Conservation (phyloP, 1,140 invertebrate species). For the Drosophila pachea region DNA sequence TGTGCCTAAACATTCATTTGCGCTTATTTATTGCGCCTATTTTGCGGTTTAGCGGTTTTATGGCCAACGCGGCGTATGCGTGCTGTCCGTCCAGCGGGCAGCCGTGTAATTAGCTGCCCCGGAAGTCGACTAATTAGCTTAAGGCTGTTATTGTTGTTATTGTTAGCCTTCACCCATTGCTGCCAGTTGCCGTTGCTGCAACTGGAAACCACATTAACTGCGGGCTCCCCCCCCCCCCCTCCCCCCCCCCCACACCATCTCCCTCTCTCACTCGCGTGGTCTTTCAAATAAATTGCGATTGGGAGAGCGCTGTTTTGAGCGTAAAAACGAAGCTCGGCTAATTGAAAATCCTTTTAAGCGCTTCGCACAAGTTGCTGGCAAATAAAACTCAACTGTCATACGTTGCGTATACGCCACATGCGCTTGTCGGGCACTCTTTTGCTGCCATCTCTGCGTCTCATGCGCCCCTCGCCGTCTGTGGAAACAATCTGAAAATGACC, state of each 20-base stretch:
- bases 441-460: not conserved
- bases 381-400: slow-evolving; percentile 58
- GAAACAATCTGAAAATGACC: slow-evolving; percentile 50
- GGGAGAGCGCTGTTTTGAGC: not conserved
- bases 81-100: slow-evolving; percentile 4
- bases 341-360: slow-evolving; percentile 70
- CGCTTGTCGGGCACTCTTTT: not conserved
- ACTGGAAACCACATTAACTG: slow-evolving; percentile 21
- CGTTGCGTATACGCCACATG: slow-evolving; percentile 52
- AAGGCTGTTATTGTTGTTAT: slow-evolving; percentile 29
- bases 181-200: slow-evolving; percentile 24
- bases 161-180: slow-evolving; percentile 3
- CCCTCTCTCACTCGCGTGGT: slow-evolving; percentile 51
- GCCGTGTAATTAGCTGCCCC: slow-evolving; percentile 63
- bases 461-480: not conserved
- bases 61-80: slow-evolving; percentile 59
- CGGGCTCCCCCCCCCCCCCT: slow-evolving; percentile 36
- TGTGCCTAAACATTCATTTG: slow-evolving; percentile 30
- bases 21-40: slow-evolving; percentile 73
- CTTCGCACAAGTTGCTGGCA: slow-evolving; percentile 25
- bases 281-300: slow-evolving; percentile 55
- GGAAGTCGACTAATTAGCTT: slow-evolving; percentile 70
- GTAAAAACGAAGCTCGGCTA: slow-evolving; percentile 43
- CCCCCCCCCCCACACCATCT: slow-evolving; percentile 47
- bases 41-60: slow-evolving; percentile 75